Conservation (phyloP, 2,113 vertebrate species). For the Pycnonotus jocosus region DNA sequence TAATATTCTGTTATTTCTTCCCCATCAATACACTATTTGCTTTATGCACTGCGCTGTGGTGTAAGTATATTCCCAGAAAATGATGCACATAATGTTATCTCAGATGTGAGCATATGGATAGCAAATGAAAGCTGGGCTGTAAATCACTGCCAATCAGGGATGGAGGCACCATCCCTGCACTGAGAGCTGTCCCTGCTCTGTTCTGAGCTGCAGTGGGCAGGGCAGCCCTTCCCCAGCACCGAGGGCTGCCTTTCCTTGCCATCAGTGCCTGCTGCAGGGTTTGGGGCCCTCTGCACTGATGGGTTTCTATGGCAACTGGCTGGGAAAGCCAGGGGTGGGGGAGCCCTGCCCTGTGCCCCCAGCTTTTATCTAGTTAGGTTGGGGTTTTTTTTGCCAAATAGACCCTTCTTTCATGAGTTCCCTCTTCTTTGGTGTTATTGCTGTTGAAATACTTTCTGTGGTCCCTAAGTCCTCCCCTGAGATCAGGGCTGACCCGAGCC, state of each 20-base stretch:
- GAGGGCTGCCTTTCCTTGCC: not conserved
- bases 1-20: conserved; percentile 2
- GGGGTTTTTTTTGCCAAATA: not conserved
- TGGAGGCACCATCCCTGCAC: rapidly evolving
- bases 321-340: not conserved
- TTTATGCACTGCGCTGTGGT: not conserved
- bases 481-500: not conserved
- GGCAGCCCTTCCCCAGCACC: not conserved
- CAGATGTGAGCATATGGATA: not conserved
- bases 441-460: not conserved
- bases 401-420: not conserved
- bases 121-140: not conserved
- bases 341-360: not conserved
- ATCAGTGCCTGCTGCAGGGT: not conserved
- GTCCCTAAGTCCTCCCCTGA: not conserved
- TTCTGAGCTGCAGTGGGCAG: rapidly evolving
- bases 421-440: rapidly evolving
- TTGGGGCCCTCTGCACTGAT: not conserved
- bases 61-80: not conserved
- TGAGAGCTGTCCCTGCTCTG: rapidly evolving
- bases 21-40: not conserved
- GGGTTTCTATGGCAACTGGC: not conserved
- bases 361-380: not conserved
- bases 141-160: not conserved
- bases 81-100: not conserved